Base-by-base conservation (phyloP, 2,113 vertebrate species). In the Hemichromis elongatus region DNA sequence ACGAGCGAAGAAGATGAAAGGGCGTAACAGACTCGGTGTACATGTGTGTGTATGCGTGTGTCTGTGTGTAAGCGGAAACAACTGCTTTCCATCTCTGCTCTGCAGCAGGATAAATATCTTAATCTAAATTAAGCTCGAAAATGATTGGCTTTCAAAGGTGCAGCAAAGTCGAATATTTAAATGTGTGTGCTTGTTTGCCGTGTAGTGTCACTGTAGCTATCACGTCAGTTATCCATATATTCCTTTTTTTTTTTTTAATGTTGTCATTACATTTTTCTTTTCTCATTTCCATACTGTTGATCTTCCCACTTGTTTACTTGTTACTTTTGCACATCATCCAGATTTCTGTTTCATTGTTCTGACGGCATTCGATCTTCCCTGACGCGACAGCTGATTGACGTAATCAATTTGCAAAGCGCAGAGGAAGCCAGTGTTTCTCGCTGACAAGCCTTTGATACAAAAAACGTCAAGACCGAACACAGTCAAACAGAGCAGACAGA, bases 1-100 rank as follows among this genome's bases (percentile, higher is more conserved):
- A 89, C 77, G 80, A 81, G 24, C 92, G 82, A 84, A 80, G 85
- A 80, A 88, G 90, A 95, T 93, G 89, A 94, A 94, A 94, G 92
- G 80, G 66, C 77, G 16, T 88, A 86, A 87, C 54, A 52, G 53
- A 55, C 59, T 81, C 9, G 0, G 57, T 66, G 79, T 86, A 54
- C 42, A 56, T 75, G 85, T 83, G 79, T 77, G 42, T 81, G 9
- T 79, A 53, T 84, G 85, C 80, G 83, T 66, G 45, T 81, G 4
- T 81, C 85, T 87, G 19, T 86, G 73, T 82, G 35, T 37, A 53
- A 84, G 54, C 57, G 54, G 53, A 92, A 92, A 82, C 77, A 11
- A 68, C 73, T 75, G 87, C 55, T 83, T 89, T 90, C 81, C 88
- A 30, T 89, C 79, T 75, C 10, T 5, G 11, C 86, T 89, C 66